These are phyloP conservation scores for Hirundo rustica DNA, from an alignment of 2,797 vertebrate genomes.

Conservation along the genomic window DNA sequence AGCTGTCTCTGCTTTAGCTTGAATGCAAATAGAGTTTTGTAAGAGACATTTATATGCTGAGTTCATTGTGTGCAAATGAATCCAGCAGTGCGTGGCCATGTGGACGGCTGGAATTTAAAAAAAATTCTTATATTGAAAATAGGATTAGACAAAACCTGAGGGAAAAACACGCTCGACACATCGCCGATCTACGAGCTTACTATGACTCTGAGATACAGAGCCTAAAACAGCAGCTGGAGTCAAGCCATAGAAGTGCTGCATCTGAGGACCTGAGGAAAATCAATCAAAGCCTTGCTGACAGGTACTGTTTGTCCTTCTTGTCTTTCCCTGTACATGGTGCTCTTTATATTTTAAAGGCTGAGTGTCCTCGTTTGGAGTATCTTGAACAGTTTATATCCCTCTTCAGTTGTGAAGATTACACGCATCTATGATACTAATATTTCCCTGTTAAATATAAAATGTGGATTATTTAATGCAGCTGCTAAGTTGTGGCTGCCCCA, in stretches of 20 bases:
- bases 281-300: constrained; percentile 84
- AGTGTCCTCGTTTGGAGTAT: background rate
- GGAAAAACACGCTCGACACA: constrained; percentile 91
- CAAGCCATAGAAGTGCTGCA: constrained; percentile 74
- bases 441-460: background rate
- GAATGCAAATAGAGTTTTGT: background rate
- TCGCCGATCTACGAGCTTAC: constrained; percentile 91
- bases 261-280: constrained; percentile 82
- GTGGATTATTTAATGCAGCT: background rate
- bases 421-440: background rate
- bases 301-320: constrained; percentile 71
- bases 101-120: background rate
- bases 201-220: constrained; percentile 90
- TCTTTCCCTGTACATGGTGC: background rate
- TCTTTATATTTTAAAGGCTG: background rate
- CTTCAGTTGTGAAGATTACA: background rate
- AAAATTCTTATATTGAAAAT: background rate
- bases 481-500: background rate
- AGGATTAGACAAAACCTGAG: constrained; percentile 92
- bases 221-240: constrained; percentile 86
- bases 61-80: background rate
- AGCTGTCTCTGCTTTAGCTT: background rate
- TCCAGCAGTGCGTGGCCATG: background rate
- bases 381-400: background rate
- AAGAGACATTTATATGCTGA: background rate